Evolutionary conservation across 2,797 vertebrate genomes (phyloP), one percentile per base, ranked within the genome.

Genomic region (Xiphophorus birchmanni): DNA sequence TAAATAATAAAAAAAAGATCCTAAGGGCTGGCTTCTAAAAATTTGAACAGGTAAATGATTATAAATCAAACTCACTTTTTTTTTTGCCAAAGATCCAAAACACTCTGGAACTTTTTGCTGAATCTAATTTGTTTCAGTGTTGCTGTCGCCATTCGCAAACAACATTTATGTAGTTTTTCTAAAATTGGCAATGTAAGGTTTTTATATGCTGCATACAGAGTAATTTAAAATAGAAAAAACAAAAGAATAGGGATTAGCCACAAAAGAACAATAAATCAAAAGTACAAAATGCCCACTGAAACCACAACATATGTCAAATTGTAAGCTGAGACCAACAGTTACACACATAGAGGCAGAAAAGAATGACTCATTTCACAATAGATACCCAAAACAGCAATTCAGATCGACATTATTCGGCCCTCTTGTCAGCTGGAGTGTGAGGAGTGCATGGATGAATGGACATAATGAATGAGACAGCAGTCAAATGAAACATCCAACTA

Each of bases 401-500:
- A 42, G 29, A 40, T 10, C 21, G 23, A 13, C 50, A 56, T 45
- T 23, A 29, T 6, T 32, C 40, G 37, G 21, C 3, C 17, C 18
- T 58, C 29, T 48, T 74, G 42, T 60, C 44, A 6, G 48, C 77
- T 8, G n/a, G n/a, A 47, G 44, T 35, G 29, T 72, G 47, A 77
- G 18, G 4, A 65, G 13, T 52, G 32, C 15, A 48, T 74, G 8
- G 32, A 77, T 52, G 26, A 80, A 42, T 5, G 29, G 42, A 21
- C 52, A 40, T 71, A 5, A 85, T 74, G 44, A 75, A 78, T 74
- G 47, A 65, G 37, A 60, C 69, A 65, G 35, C 11, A 72, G 13
- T 65, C 69, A 69, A 79, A 82, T 78, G 18, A 81, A 78, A 79
- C 73, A 71, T 47, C 71, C n/a, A 35, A 29, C 37, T 29, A 79